Percentiles rank a stretch among this genome's conserved stretches.
Evolutionary conservation across 2,113 vertebrate species (phyloP).

Genomic region (Cyprinus carpio): DNA sequence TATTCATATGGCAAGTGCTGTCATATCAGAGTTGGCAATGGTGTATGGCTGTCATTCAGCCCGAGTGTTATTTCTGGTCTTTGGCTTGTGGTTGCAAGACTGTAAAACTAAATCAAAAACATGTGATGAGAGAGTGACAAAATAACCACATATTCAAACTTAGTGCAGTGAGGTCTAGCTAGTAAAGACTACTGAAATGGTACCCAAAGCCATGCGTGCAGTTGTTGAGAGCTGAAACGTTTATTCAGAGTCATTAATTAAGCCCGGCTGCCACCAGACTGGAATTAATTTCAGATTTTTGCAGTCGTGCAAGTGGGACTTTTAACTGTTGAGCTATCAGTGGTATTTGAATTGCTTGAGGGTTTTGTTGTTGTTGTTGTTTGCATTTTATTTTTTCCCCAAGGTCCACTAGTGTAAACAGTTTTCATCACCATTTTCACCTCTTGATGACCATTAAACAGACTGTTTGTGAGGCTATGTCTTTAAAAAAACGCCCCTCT

Average conservation of each 20-base stretch:
- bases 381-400: not conserved
- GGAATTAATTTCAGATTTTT: constrained; percentile 12
- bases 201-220: not conserved
- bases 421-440: not conserved
- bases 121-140: constrained; percentile 43
- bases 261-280: not conserved
- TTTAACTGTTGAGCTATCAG: constrained; percentile 4
- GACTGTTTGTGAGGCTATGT: not conserved
- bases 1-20: constrained; percentile 35
- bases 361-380: not conserved
- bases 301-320: not conserved
- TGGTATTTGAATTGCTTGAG: not conserved
- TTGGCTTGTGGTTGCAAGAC: constrained; percentile 44
- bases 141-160: constrained; percentile 33
- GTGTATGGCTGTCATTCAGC: constrained; percentile 20
- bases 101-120: constrained; percentile 48
- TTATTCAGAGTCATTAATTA: constrained; percentile 27
- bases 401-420: not conserved
- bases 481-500: not conserved
- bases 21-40: constrained; percentile 27
- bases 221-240: constrained; percentile 18
- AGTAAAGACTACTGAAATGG: constrained; percentile 13
- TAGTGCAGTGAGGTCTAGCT: constrained; percentile 11
- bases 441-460: not conserved
- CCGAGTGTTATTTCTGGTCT: constrained; percentile 41